phyloP scores from a whole-genome alignment of 2,888 invertebrate species.

The Andrena hattorfiana region DNA sequence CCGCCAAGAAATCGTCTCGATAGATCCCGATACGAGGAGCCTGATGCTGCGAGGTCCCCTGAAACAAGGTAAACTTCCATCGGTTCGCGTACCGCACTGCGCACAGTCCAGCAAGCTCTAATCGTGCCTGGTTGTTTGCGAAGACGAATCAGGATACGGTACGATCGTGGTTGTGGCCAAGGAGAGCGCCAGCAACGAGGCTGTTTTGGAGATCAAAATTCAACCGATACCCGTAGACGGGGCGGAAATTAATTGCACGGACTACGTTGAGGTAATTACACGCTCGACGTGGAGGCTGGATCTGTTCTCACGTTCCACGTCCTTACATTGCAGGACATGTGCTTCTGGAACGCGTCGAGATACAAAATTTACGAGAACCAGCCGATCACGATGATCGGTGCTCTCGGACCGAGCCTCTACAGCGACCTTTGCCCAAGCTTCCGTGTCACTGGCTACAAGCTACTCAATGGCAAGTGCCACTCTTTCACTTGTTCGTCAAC shows the following conservation, averaged over 20 bases:
- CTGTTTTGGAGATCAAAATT: constrained; percentile 79
- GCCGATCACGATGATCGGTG: constrained; percentile 82
- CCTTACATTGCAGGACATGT: constrained; percentile 78
- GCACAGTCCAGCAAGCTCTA: neutral
- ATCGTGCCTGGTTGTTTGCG: neutral
- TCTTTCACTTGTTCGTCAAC: neutral
- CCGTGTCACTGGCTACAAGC: constrained; percentile 85
- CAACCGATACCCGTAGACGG: constrained; percentile 67
- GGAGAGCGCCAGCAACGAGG: constrained; percentile 68
- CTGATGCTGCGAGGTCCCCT: constrained; percentile 69
- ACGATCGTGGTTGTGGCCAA: constrained; percentile 70
- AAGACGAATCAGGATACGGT: constrained; percentile 10
- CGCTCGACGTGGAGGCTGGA: neutral
- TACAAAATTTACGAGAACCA: constrained; percentile 83
- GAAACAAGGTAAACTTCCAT: constrained; percentile 68
- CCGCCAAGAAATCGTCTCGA: constrained; percentile 58
- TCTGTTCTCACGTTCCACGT: neutral
- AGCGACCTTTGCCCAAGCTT: constrained; percentile 86
- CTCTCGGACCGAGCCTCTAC: constrained; percentile 84
- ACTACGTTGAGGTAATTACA: constrained; percentile 78
- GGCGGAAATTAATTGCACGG: constrained; percentile 76
- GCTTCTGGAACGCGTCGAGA: constrained; percentile 81
- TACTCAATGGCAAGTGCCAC: constrained; percentile 83
- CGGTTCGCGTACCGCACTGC: neutral
- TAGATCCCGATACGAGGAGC: constrained; percentile 34